Conservation (phyloP, 2,888 invertebrate genomes). For the Hypena proboscidalis region DNA sequence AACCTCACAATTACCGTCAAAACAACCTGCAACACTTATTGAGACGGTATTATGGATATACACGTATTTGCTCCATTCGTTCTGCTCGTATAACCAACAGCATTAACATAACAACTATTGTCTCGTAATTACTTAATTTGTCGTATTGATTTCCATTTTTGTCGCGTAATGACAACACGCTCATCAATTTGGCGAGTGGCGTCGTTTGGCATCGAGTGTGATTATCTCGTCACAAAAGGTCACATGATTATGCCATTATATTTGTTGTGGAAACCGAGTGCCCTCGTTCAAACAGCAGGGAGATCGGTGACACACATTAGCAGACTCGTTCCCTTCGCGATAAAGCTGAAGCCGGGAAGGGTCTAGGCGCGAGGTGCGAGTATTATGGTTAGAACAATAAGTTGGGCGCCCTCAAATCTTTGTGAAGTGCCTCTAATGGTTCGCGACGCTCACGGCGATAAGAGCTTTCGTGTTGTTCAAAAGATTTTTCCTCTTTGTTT, state of each 20-base stretch:
- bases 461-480: conserved; percentile 73
- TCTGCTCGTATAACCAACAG: conserved; percentile 14
- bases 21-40: conserved; percentile 48
- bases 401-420: conserved; percentile 70
- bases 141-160: conserved; percentile 31
- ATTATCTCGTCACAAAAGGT: conserved; percentile 50
- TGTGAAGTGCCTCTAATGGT: conserved; percentile 79
- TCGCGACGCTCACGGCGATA: conserved; percentile 67
- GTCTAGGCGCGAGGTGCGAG: conserved; percentile 42
- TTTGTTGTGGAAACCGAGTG: conserved; percentile 56
- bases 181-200: conserved; percentile 49
- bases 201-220: conserved; percentile 58
- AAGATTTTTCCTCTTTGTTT: conserved; percentile 68
- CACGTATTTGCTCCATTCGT: conserved; percentile 11
- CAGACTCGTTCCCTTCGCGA: conserved; percentile 35
- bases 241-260: conserved; percentile 60
- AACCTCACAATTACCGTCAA: conserved; percentile 53
- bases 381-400: conserved; percentile 60
- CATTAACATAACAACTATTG: conserved; percentile 18
- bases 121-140: conserved; percentile 16
- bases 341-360: conserved; percentile 47
- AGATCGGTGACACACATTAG: conserved; percentile 49
- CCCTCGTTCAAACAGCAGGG: conserved; percentile 48
- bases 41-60: conserved; percentile 18
- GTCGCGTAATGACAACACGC: conserved; percentile 25